These are phyloP conservation scores for Salminus brasiliensis DNA, from an alignment of 2,113 vertebrate genomes.

Conservation along the genomic window DNA sequence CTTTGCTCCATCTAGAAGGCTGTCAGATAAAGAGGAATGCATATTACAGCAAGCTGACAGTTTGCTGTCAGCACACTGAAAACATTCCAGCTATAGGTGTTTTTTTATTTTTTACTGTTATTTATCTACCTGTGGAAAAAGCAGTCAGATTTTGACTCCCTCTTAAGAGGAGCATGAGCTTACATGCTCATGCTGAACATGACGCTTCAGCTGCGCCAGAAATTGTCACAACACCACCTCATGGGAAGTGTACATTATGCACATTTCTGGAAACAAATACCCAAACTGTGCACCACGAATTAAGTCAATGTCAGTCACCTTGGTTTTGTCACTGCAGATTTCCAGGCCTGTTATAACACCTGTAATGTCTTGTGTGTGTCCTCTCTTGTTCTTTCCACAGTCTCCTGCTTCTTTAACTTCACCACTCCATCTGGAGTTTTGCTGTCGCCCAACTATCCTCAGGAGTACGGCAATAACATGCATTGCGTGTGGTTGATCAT, in stretches of 20 bases:
- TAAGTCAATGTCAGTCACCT: background rate
- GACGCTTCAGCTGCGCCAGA: background rate
- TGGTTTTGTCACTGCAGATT: background rate
- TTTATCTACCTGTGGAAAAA: background rate
- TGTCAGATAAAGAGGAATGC: background rate
- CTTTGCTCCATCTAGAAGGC: background rate
- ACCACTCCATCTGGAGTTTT: conserved; percentile 92
- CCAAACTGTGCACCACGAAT: background rate
- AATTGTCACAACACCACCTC: background rate
- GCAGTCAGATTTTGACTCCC: background rate
- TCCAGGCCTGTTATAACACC: background rate
- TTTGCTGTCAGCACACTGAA: background rate
- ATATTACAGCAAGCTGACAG: background rate
- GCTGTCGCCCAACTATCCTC: conserved; percentile 96
- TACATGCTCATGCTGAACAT: background rate
- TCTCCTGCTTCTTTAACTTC: conserved; percentile 99
- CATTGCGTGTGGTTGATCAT: conserved; percentile 99
- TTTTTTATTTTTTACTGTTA: background rate
- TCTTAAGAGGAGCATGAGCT: background rate
- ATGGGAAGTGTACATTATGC: background rate
- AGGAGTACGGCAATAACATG: conserved; percentile 96
- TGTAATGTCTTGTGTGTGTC: background rate
- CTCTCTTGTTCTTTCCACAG: conserved; percentile 50
- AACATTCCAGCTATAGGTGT: background rate
- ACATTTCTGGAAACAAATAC: background rate